A percentile compares a stretch with the other conserved stretches of the same genome.
These are phyloP conservation scores for Halcyon smyrnensis DNA, from an alignment of 2,797 vertebrate species.

Conservation along the genomic window DNA sequence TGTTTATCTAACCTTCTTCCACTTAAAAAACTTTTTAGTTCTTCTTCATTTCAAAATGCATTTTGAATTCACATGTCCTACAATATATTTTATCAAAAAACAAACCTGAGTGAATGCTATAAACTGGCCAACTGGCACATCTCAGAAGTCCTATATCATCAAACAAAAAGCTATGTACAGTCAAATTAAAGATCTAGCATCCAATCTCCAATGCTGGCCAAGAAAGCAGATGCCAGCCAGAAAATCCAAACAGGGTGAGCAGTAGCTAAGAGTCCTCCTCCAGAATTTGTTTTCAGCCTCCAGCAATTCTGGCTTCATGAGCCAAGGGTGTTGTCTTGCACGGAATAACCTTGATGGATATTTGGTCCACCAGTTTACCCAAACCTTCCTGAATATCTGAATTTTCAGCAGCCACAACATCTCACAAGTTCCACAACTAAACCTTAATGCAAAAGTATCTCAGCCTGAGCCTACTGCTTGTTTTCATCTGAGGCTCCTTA, in stretches of 20 bases:
- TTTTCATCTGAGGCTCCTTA: background rate
- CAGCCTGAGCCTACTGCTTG: background rate
- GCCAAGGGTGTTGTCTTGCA: background rate
- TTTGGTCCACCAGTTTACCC: background rate
- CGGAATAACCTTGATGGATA: background rate
- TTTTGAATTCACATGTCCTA: background rate
- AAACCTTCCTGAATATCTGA: background rate
- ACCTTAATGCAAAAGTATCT: background rate
- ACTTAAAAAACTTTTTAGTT: background rate
- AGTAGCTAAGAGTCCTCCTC: background rate
- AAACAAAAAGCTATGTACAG: background rate
- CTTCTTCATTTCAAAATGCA: background rate
- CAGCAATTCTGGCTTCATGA: background rate
- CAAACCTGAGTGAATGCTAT: background rate
- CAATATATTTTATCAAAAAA: background rate
- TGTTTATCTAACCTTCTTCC: background rate
- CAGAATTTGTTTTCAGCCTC: background rate
- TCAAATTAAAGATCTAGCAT: background rate
- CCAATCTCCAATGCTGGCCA: background rate
- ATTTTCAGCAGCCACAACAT: background rate
- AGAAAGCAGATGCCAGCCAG: background rate
- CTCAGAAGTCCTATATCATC: background rate
- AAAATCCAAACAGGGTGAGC: background rate
- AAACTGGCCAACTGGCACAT: background rate
- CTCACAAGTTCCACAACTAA: background rate